Conservation (phyloP, 2,113 vertebrate genomes). For the Dermatemys mawii region DNA sequence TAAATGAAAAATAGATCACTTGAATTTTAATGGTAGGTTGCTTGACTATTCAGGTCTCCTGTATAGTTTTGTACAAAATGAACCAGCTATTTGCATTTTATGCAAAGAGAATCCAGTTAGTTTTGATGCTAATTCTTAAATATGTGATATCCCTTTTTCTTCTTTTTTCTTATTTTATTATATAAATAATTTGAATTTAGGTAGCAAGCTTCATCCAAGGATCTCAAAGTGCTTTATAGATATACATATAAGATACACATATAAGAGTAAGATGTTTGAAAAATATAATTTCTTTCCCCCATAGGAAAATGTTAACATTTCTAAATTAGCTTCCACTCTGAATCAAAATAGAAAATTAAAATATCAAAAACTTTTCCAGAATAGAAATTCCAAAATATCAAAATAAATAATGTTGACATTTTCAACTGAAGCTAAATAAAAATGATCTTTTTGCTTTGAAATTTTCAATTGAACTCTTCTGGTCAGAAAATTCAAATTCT, state of each 20-base stretch:
- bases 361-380: not conserved
- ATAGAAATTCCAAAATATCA: not conserved
- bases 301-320: slow-evolving; percentile 19
- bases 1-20: slow-evolving; percentile 71
- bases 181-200: slow-evolving; percentile 27
- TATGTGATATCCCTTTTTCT: slow-evolving; percentile 30
- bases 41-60: slow-evolving; percentile 46
- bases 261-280: not conserved
- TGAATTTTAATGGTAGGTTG: slow-evolving; percentile 56
- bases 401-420: slow-evolving; percentile 22
- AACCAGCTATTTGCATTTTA: not conserved
- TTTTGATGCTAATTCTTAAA: slow-evolving; percentile 44
- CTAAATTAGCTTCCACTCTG: slow-evolving; percentile 28
- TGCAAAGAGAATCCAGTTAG: slow-evolving; percentile 34
- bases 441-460: not conserved
- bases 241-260: not conserved
- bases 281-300: not conserved
- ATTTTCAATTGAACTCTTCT: not conserved
- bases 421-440: not conserved
- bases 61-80: slow-evolving; percentile 34
- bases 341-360: slow-evolving; percentile 27
- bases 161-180: not conserved
- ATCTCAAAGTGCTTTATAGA: slow-evolving; percentile 24
- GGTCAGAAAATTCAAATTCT: not conserved
- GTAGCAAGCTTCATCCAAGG: not conserved